Evolutionary conservation across 1,140 invertebrate genomes (phyloP).

Genomic region (Apis florea): DNA sequence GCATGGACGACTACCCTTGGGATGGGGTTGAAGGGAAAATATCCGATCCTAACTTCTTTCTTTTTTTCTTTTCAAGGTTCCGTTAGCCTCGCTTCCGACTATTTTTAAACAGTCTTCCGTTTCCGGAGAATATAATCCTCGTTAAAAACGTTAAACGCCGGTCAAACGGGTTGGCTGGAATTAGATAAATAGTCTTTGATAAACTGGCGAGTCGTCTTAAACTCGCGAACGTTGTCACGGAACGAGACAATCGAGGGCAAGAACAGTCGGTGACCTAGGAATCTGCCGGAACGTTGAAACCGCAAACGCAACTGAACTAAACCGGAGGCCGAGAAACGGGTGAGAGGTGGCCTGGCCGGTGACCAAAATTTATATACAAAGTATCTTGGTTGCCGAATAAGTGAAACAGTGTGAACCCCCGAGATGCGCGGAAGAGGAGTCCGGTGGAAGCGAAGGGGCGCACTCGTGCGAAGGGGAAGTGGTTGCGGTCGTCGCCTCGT

Average conservation of each 20-base stretch:
- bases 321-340: conserved; percentile 22
- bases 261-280: conserved; percentile 22
- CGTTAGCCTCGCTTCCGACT: background rate
- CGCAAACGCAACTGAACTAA: conserved; percentile 51
- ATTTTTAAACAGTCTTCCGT: background rate
- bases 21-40: conserved; percentile 36
- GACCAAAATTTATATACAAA: conserved; percentile 79
- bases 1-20: conserved; percentile 57
- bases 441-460: background rate
- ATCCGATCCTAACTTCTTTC: conserved; percentile 38
- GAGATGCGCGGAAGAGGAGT: conserved; percentile 48
- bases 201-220: conserved; percentile 56
- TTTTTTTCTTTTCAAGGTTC: background rate
- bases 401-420: conserved; percentile 77
- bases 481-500: conserved; percentile 71
- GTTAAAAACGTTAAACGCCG: too few relatives aligned
- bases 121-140: too few relatives aligned
- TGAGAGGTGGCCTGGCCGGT: conserved; percentile 33
- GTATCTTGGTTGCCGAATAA: conserved; percentile 75
- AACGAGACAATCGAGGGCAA: conserved; percentile 48
- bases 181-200: too few relatives aligned
- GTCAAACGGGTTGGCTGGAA: too few relatives aligned
- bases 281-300: conserved; percentile 45
- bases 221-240: conserved; percentile 38
- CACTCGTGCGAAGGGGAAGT: conserved; percentile 31